Conservation (phyloP, 2,888 invertebrate genomes). For the Uropetala carovei region DNA sequence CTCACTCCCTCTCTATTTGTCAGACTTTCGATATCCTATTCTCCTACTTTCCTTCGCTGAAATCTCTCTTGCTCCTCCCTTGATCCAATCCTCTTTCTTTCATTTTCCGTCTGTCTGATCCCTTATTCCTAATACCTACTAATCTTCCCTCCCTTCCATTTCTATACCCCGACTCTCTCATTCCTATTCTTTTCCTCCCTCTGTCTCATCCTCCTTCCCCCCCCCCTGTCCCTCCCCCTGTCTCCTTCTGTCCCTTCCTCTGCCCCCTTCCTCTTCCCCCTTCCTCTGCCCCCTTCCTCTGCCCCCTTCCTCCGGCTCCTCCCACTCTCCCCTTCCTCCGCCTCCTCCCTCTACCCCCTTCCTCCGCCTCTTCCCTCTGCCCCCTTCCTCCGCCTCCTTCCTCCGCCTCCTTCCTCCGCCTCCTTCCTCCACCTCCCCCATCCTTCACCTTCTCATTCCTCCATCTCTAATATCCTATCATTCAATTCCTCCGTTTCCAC, state of each 20-base stretch:
- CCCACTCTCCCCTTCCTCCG: background rate
- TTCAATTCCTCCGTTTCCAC: background rate
- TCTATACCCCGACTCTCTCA: background rate
- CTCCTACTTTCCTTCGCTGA: too few relatives aligned
- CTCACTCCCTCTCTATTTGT: too few relatives aligned
- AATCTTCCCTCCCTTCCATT: background rate
- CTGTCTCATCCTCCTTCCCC: background rate
- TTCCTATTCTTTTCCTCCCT: background rate
- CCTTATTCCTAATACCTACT: background rate
- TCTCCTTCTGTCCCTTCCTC: background rate
- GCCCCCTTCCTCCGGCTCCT: background rate
- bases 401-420: background rate
- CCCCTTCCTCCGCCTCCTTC: background rate
- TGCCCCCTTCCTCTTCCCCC: background rate
- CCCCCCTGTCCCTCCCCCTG: background rate
- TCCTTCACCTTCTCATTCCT: background rate
- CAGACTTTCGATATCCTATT: too few relatives aligned
- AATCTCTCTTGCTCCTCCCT: too few relatives aligned
- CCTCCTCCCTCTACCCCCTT: background rate
- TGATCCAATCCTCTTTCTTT: background rate
- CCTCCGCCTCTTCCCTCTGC: background rate
- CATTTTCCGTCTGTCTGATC: background rate
- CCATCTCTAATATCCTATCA: background rate
- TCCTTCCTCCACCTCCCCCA: background rate
- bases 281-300: background rate